These are phyloP conservation scores for Crocodylus rhombifer DNA, from an alignment of 2,797 vertebrate species.

Conservation along the genomic window DNA sequence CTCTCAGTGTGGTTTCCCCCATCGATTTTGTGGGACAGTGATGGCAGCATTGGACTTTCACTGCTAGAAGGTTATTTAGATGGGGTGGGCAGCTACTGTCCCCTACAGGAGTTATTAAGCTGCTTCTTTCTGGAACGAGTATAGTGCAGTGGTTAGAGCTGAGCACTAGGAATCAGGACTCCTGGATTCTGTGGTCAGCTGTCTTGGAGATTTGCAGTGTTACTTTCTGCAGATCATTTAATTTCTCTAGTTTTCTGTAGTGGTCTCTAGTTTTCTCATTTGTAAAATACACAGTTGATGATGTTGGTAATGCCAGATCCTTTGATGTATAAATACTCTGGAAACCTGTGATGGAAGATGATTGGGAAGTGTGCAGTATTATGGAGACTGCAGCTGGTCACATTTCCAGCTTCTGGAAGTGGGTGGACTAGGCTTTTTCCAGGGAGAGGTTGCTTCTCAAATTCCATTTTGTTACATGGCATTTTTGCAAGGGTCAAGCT, in stretches of 20 bases:
- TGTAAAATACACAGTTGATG: not conserved
- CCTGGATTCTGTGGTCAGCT: not conserved
- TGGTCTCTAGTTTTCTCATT: not conserved
- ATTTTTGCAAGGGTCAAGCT: not conserved
- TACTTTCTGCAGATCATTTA: not conserved
- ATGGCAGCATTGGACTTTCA: not conserved
- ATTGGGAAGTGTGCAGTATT: not conserved
- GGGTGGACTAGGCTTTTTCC: not conserved
- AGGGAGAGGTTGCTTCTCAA: not conserved
- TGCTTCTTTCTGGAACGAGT: not conserved
- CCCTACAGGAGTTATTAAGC: not conserved
- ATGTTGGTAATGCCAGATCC: not conserved
- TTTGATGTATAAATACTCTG: not conserved
- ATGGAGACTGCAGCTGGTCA: not conserved
- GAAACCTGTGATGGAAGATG: not conserved
- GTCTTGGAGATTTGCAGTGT: not conserved
- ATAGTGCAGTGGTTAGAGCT: not conserved
- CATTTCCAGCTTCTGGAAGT: not conserved
- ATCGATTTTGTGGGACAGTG: not conserved
- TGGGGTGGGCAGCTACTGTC: not conserved
- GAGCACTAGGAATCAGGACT: not conserved
- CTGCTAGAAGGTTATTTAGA: not conserved
- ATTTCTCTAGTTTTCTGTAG: not conserved
- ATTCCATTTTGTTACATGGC: not conserved
- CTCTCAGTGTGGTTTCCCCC: not conserved